A percentile compares a stretch with the other conserved stretches of the same genome.
Conservation (phyloP, 2,888 invertebrate species). For the Pterobdella sp. region DNA sequence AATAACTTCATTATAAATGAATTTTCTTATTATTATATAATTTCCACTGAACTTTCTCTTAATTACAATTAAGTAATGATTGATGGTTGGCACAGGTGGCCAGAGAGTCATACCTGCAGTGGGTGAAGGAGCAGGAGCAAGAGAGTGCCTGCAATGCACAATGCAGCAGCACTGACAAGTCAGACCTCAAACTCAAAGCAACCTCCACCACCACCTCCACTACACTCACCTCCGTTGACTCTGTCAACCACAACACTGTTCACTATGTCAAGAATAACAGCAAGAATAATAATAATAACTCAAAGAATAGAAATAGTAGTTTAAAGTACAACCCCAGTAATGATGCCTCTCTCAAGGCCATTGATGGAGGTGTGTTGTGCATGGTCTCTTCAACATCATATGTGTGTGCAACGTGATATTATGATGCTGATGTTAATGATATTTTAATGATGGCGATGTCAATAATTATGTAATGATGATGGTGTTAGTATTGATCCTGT, state of each 20-base stretch:
- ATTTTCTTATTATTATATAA: neutral
- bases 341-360: conserved; percentile 8
- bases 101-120: conserved; percentile 73
- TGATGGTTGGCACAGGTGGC: conserved; percentile 56
- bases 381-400: no score
- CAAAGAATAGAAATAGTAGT: neutral
- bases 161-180: neutral
- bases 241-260: neutral
- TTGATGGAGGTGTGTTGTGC: no score
- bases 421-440: no score
- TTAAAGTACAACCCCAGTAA: neutral
- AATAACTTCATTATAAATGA: neutral
- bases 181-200: neutral
- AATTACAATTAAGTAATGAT: neutral
- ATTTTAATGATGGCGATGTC: no score
- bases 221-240: neutral
- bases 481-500: no score
- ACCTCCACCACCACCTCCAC: conserved; percentile 1
- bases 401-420: no score
- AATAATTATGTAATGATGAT: no score
- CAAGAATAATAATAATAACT: neutral
- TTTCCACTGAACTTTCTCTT: neutral
- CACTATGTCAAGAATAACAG: neutral
- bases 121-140: conserved; percentile 56
- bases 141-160: neutral